Base-by-base conservation (phyloP, 2,888 invertebrate genomes). In the Andrena fulva region DNA sequence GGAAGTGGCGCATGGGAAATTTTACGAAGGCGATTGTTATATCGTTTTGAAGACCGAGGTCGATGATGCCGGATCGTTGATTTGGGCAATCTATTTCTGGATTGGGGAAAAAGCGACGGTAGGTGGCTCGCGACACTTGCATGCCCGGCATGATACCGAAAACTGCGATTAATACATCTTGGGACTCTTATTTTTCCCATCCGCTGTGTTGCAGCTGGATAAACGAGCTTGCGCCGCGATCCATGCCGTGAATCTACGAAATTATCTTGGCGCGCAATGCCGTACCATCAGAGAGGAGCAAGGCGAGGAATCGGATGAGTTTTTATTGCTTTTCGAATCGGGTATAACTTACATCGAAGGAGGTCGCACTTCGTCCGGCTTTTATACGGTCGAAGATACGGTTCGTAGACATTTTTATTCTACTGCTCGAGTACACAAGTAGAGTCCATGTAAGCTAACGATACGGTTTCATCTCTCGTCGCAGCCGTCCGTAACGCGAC, bases 71-170 rank as follows among this genome's bases (percentile, higher is more conserved):
- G 97, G 98, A 12, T 97, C 97, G 76, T 94, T 99, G 6, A 96
- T 96, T 74, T 99, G 99, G 98, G 97, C 98, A 90, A 99, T 99
- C 91, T 99, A 97, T 95, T 99, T 99, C 94, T 99, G 99, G 99
- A 99, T 99, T 91, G 99, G 99, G 48, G 97, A 97, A 82, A 97
- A 98, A 92, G 98, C 99, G 2, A 97, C 99, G 12, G 97, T 99
- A 95, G 95, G 95, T 94, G 96, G 95, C 94, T 73, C n/a, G 24
- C 16, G 4, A 27, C 8, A 12, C 73, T 12, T 10, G 42, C 42
- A 35, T 35, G 42, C 12, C 42, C 42, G 42, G 12, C 12, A 42
- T 42, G 27, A 12, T 10, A 10, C 24, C 24, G 27, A 27, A 8
- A 27, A 56, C 10, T 3, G 24, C 54, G 8, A 54, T 10, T 20